phyloP scores from a whole-genome alignment of 1,140 invertebrate genomes.

The Olivierus martensii region DNA sequence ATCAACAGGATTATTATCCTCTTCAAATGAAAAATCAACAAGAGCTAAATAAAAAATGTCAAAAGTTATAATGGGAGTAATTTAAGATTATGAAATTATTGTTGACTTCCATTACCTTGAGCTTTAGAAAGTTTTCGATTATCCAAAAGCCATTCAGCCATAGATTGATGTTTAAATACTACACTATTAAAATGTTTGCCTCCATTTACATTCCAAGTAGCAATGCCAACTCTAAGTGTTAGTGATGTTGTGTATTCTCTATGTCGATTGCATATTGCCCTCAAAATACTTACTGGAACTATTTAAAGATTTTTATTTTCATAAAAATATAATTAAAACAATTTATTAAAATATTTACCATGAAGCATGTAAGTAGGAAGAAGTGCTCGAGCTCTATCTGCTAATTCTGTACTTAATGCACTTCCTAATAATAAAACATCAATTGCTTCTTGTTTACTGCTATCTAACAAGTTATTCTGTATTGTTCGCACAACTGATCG shows the following conservation, averaged over 20 bases:
- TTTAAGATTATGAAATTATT: background rate
- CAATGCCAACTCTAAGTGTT: conserved; percentile 65
- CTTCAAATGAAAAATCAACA: conserved; percentile 33
- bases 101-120: conserved; percentile 3
- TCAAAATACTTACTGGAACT: conserved; percentile 55
- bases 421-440: conserved; percentile 87
- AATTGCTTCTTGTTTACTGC: conserved; percentile 97
- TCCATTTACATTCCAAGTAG: conserved; percentile 99
- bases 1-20: conserved; percentile 50
- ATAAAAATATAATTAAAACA: background rate
- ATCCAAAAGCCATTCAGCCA: conserved; percentile 91
- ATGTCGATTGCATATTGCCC: conserved; percentile 44
- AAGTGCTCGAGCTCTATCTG: conserved; percentile 75
- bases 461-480: conserved; percentile 96
- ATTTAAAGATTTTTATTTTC: background rate
- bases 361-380: conserved; percentile 78
- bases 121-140: conserved; percentile 22
- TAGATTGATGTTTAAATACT: conserved; percentile 82
- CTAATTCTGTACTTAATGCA: conserved; percentile 73
- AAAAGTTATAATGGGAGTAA: background rate
- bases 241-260: conserved; percentile 63
- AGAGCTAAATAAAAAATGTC: conserved; percentile 21
- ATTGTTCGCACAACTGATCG: conserved; percentile 94
- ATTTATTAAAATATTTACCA: conserved; percentile 32
- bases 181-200: conserved; percentile 96